A percentile compares a stretch with the other conserved stretches of the same genome.
phyloP scores from a whole-genome alignment of 2,888 invertebrate species.

The Eulithis prunata region DNA sequence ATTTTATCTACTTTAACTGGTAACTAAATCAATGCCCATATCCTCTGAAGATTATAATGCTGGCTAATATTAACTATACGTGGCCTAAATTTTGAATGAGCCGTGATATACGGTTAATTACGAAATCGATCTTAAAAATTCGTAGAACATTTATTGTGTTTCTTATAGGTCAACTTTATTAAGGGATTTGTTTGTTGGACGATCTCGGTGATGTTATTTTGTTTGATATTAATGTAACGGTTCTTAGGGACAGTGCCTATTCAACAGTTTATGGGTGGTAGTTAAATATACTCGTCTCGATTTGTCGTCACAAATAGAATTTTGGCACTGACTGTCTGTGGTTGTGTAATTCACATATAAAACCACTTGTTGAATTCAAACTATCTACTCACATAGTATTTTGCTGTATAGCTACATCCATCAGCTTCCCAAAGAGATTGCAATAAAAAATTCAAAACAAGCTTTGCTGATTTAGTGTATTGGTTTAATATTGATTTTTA shows the following conservation, averaged over 20 bases:
- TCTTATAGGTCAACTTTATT: conserved; percentile 22
- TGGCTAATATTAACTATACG: conserved; percentile 17
- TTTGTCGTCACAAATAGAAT: conserved; percentile 83
- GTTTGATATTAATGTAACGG: conserved; percentile 55
- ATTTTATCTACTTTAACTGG: conserved; percentile 7
- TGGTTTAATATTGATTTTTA: background rate
- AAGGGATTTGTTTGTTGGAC: conserved; percentile 35
- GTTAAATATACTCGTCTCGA: conserved; percentile 83
- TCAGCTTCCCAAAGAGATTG: background rate
- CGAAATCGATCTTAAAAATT: conserved; percentile 15
- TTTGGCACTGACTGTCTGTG: conserved; percentile 82
- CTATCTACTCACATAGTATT: conserved; percentile 64
- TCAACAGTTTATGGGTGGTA: conserved; percentile 82
- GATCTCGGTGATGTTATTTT: conserved; percentile 46
- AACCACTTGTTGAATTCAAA: conserved; percentile 76
- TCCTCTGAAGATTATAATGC: conserved; percentile 13
- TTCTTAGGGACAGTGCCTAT: conserved; percentile 71
- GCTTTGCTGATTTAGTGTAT: background rate
- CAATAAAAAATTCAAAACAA: background rate
- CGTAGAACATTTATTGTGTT: conserved; percentile 22
- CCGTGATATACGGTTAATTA: conserved; percentile 11
- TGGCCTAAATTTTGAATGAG: conserved; percentile 20
- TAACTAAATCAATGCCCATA: conserved; percentile 20
- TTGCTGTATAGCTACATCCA: conserved; percentile 32
- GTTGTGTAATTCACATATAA: conserved; percentile 82